Evolutionary conservation across 2,113 vertebrate genomes (phyloP).

Genomic region (Cyprinus carpio): DNA sequence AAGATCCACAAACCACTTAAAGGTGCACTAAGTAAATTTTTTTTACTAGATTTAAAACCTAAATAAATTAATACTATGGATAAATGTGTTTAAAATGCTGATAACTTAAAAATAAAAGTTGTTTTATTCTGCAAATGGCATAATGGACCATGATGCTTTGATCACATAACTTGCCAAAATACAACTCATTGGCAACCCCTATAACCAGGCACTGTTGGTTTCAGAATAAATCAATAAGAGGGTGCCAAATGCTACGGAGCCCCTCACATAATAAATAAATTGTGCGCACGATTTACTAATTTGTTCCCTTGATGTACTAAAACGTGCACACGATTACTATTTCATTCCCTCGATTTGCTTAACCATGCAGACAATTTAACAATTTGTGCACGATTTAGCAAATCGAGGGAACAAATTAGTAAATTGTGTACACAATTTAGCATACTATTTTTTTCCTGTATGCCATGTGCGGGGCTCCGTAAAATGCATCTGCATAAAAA

Average conservation of each 20-base stretch:
- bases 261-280: no score
- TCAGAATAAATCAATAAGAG: not conserved
- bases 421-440: no score
- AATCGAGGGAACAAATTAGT: no score
- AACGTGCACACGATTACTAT: no score
- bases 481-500: no score
- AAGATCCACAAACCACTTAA: slow-evolving; percentile 66
- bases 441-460: no score
- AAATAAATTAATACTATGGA: not conserved
- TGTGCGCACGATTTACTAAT: no score
- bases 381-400: no score
- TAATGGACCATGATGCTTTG: not conserved
- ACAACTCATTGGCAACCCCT: not conserved
- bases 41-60: slow-evolving; percentile 46
- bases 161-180: not conserved
- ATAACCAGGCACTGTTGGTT: not conserved
- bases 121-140: not conserved
- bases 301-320: no score
- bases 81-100: not conserved
- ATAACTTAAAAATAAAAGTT: not conserved
- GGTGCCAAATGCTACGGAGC: not conserved
- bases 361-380: no score
- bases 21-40: slow-evolving; percentile 40
- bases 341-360: no score
- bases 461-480: no score